Conservation (phyloP, 2,113 vertebrate species). For the Proteles cristata region DNA sequence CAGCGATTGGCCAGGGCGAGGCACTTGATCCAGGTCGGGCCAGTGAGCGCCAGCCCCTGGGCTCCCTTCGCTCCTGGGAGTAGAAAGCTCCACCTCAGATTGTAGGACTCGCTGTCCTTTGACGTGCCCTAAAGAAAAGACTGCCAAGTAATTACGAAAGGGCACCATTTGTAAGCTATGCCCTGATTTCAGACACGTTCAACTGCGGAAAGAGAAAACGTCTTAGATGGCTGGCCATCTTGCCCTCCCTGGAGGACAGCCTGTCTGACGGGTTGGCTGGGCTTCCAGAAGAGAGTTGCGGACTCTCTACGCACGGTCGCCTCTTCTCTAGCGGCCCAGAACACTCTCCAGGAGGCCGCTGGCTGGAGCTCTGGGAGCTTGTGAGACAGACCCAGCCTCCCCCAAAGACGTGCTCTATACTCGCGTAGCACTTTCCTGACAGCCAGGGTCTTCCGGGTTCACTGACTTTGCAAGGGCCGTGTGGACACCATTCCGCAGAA, state of each 20-base stretch:
- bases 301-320: accelerated
- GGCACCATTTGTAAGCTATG: neutral
- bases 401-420: accelerated
- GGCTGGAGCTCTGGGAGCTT: neutral
- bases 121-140: neutral
- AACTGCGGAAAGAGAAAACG: neutral
- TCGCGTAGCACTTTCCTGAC: neutral
- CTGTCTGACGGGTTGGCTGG: neutral
- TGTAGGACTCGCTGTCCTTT: neutral
- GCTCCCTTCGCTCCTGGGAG: accelerated
- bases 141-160: neutral
- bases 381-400: neutral
- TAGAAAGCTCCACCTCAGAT: neutral
- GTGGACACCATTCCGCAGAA: accelerated
- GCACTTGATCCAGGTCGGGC: neutral
- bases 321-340: neutral
- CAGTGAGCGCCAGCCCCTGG: neutral
- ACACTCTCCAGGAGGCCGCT: neutral
- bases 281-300: neutral
- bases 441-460: neutral
- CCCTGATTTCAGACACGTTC: neutral
- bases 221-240: neutral
- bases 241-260: neutral
- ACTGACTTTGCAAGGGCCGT: neutral
- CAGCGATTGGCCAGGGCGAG: neutral